Base-by-base conservation (phyloP, 2,888 invertebrate species). In the Pristionchus exspectatus region DNA sequence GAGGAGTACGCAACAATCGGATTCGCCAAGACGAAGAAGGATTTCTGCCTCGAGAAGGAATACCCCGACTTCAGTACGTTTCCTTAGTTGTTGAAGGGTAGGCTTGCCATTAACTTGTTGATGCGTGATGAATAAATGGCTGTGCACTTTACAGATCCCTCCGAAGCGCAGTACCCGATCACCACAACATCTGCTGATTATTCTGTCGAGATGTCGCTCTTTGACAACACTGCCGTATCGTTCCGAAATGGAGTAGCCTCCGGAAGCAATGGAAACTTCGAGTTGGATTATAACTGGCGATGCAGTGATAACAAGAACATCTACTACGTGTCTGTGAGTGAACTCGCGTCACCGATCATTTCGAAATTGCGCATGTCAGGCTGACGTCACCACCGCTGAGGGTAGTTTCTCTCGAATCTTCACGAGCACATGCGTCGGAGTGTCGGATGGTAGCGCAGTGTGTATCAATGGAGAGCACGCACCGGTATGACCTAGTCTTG, bases 11-110 rank as follows among this genome's bases (percentile, higher is more conserved):
- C 87, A 0, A 88, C 87, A 0, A 88, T 88, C n/a, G 74, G 56
- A 56, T 56, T 88, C 74, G 21, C 74, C 0, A 50, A 85, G 21
- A 59, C n/a, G 24, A 50, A 83, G 4, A 50, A 54, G 4, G 69
- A 18, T 0, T 5, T 24, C 14, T 81, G 81, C 27, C 81, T 81
- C 33, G 50, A 50, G 2, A 44, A 24, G 3, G 38, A 38, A 7
- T 87, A 87, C 24, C 87, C 87, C 2, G 50, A 87, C n/a, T 44
- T 69, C 44, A 87, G 87, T 87, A 14, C n/a, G 84, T 59, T 24
- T 66, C 66, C 54, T 24, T 2, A 18, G 14, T 54, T n/a, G n/a
- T n/a, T n/a, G n/a, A n/a, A n/a, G n/a, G n/a, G n/a, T n/a, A n/a
- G n/a, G n/a, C n/a, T n/a, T n/a, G n/a, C n/a, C n/a, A n/a, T n/a